These are phyloP conservation scores for Nemoura dubitans DNA, from an alignment of 2,888 invertebrate species.

Conservation along the genomic window DNA sequence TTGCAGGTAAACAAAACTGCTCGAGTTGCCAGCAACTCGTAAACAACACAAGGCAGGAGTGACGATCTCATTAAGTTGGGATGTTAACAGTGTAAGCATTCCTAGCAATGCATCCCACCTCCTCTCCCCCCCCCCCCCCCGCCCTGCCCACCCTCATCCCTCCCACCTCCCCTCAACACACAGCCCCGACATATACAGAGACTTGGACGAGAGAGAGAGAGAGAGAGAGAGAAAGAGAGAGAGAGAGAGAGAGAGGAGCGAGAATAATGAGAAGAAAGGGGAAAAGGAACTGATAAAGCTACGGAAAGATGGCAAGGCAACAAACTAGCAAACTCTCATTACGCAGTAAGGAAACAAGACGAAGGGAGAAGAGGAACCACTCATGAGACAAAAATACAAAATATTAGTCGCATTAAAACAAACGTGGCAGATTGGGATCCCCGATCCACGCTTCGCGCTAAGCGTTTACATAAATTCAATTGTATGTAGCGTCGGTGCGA, in stretches of 20 bases:
- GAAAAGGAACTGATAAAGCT: conserved; percentile 49
- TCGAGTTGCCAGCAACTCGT: conserved; percentile 43
- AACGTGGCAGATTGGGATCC: conserved; percentile 49
- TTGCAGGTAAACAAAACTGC: conserved; percentile 49
- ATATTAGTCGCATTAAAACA: conserved; percentile 50
- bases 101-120: conserved; percentile 27
- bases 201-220: not conserved
- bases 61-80: conserved; percentile 51
- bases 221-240: conserved; percentile 48
- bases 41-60: conserved; percentile 49
- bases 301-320: conserved; percentile 49
- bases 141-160: not conserved
- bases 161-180: conserved; percentile 15
- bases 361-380: conserved; percentile 33
- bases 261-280: conserved; percentile 50
- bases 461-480: conserved; percentile 46
- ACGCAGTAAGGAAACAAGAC: conserved; percentile 43
- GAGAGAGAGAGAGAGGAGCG: conserved; percentile 44
- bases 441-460: conserved; percentile 32
- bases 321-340: conserved; percentile 48
- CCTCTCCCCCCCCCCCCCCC: conserved; percentile 7
- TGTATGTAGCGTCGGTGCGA: not conserved
- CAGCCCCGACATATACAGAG: not conserved
- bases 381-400: conserved; percentile 49
- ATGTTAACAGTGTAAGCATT: conserved; percentile 47